Evolutionary conservation across 2,888 invertebrate species (phyloP).

Genomic region (Agriotes lineatus): DNA sequence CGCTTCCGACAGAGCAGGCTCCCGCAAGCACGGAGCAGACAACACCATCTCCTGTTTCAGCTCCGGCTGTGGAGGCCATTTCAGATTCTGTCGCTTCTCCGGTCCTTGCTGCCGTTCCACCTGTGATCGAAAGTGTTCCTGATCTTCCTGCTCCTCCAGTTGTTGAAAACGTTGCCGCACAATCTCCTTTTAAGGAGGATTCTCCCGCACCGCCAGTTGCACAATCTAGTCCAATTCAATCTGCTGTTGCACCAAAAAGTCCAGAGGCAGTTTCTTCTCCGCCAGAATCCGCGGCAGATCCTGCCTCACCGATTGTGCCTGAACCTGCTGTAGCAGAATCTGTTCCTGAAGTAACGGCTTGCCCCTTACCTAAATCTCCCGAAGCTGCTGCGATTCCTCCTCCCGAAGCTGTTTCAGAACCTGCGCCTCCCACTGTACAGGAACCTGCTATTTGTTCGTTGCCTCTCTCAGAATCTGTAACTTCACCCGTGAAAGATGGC

Average conservation of each 20-base stretch:
- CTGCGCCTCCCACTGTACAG: slow-evolving; percentile 4
- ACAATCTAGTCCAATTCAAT: slow-evolving; percentile 13
- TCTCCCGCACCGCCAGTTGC: slow-evolving; percentile 9
- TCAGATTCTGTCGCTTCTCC: slow-evolving; percentile 23
- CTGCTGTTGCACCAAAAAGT: slow-evolving; percentile 26
- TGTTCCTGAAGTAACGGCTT: slow-evolving; percentile 4
- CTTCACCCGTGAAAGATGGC: slow-evolving; percentile 18
- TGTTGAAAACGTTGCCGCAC: slow-evolving; percentile 28
- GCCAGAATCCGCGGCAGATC: background rate
- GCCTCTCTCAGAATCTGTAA: slow-evolving; percentile 22
- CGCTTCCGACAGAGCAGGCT: slow-evolving; percentile 60
- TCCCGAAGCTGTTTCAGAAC: slow-evolving; percentile 2
- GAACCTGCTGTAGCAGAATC: slow-evolving; percentile 7
- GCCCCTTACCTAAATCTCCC: slow-evolving; percentile 1
- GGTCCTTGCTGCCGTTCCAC: slow-evolving; percentile 27
- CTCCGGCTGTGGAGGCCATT: slow-evolving; percentile 48
- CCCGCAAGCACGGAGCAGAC: slow-evolving; percentile 35
- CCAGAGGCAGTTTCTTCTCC: background rate
- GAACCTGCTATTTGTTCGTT: slow-evolving; percentile 4
- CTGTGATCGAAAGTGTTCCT: slow-evolving; percentile 35
- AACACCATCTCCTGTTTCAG: slow-evolving; percentile 30
- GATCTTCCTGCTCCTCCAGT: slow-evolving; percentile 39
- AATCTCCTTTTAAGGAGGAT: slow-evolving; percentile 27
- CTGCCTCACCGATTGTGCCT: slow-evolving; percentile 4
- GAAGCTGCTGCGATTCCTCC: slow-evolving; percentile 8